A percentile compares a stretch with the other conserved stretches of the same genome.
Conservation (phyloP, 2,797 vertebrate genomes). For the Gastrophryne carolinensis region DNA sequence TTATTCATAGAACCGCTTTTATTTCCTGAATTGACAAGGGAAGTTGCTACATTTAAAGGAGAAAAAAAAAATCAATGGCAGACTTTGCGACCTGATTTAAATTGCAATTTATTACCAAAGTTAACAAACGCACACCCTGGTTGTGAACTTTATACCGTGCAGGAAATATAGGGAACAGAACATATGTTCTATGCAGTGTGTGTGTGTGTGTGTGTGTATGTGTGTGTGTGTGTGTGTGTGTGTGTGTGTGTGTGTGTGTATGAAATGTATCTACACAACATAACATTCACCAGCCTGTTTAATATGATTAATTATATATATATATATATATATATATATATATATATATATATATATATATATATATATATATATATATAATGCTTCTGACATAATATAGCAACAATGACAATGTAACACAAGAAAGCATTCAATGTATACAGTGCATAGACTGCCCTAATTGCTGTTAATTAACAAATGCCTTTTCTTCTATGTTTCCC, state of each 20-base stretch:
- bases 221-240: too few species aligned
- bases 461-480: too few species aligned
- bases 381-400: background rate
- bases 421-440: too few species aligned
- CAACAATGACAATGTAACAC: background rate
- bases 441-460: too few species aligned
- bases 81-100: slow-evolving; percentile 39
- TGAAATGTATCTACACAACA: too few species aligned
- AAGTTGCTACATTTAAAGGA: slow-evolving; percentile 3
- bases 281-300: too few species aligned
- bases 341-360: background rate
- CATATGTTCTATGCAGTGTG: too few species aligned
- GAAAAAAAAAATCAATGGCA: background rate
- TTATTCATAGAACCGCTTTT: too few species aligned
- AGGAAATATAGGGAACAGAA: too few species aligned
- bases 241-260: too few species aligned
- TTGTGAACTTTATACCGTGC: slow-evolving; percentile 59
- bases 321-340: background rate
- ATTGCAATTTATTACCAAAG: slow-evolving; percentile 57
- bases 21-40: background rate
- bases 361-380: background rate
- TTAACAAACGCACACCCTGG: slow-evolving; percentile 47
- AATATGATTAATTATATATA: background rate
- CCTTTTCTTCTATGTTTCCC: too few species aligned
- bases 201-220: too few species aligned